Evolutionary conservation across 2,797 vertebrate species (phyloP).

Genomic region (Miichthys miiuy): DNA sequence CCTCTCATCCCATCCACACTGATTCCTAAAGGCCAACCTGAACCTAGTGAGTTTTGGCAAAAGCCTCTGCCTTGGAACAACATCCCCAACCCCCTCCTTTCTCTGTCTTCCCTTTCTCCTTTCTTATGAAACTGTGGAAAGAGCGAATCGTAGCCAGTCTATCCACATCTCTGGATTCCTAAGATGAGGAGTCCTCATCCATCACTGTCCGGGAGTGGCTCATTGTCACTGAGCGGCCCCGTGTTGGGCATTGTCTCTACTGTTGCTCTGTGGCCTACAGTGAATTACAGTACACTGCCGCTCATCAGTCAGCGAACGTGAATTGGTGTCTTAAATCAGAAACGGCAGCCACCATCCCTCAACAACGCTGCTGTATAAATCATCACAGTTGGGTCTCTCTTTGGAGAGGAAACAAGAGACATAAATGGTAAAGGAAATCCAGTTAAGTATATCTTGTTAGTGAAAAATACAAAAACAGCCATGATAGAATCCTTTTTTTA

Average conservation of each 20-base stretch:
- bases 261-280: conserved; percentile 37
- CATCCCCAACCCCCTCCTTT: conserved; percentile 45
- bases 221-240: conserved; percentile 48
- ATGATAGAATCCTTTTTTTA: conserved; percentile 47
- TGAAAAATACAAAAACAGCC: conserved; percentile 53
- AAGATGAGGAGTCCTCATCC: conserved; percentile 53
- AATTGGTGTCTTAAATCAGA: conserved; percentile 49
- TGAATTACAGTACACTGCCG: conserved; percentile 39
- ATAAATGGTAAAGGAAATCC: conserved; percentile 51
- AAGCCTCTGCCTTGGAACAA: conserved; percentile 63
- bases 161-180: conserved; percentile 70
- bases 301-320: conserved; percentile 39
- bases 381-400: conserved; percentile 39
- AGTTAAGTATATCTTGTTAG: conserved; percentile 53
- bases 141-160: conserved; percentile 61
- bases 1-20: conserved; percentile 53
- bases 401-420: conserved; percentile 50
- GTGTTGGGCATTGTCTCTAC: conserved; percentile 52
- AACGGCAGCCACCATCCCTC: conserved; percentile 35
- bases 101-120: conserved; percentile 62
- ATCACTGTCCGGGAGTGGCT: conserved; percentile 64
- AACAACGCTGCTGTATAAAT: conserved; percentile 48
- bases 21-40: conserved; percentile 66
- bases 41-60: conserved; percentile 68
- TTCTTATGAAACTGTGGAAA: conserved; percentile 75